These are phyloP conservation scores for Pachyuromys duprasi DNA, from an alignment of 2,797 vertebrate species.

Conservation along the genomic window DNA sequence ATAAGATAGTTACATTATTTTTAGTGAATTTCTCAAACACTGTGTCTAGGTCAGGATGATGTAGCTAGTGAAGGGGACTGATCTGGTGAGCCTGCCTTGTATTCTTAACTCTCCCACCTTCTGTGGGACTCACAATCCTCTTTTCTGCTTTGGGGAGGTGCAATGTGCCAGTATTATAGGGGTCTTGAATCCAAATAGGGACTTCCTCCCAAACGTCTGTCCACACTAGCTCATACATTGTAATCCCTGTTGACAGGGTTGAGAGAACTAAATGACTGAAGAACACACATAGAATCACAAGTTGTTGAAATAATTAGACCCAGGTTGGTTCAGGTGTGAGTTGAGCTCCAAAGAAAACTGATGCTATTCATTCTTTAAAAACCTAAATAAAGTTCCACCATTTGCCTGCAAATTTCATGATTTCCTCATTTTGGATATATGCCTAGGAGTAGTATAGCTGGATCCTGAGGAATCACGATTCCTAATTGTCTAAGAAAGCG, in stretches of 20 bases:
- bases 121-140: neutral
- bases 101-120: neutral
- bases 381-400: too few relatives aligned
- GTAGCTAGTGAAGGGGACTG: neutral
- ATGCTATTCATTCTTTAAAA: neutral
- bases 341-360: constrained; percentile 19
- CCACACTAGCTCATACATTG: neutral
- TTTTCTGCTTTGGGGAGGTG: neutral
- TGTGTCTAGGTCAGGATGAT: neutral
- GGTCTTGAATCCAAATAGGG: neutral
- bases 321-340: neutral
- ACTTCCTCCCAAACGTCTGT: neutral
- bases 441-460: too few relatives aligned
- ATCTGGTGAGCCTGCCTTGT: neutral
- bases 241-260: neutral
- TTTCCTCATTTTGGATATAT: too few relatives aligned
- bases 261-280: neutral
- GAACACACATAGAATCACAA: neutral
- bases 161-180: neutral
- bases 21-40: constrained; percentile 16
- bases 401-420: too few relatives aligned
- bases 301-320: neutral
- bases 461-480: too few relatives aligned
- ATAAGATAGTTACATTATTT: neutral
- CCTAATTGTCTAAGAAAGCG: too few relatives aligned